Evolutionary conservation across 2,113 vertebrate species (phyloP).

Genomic region (Pterophyllum scalare): DNA sequence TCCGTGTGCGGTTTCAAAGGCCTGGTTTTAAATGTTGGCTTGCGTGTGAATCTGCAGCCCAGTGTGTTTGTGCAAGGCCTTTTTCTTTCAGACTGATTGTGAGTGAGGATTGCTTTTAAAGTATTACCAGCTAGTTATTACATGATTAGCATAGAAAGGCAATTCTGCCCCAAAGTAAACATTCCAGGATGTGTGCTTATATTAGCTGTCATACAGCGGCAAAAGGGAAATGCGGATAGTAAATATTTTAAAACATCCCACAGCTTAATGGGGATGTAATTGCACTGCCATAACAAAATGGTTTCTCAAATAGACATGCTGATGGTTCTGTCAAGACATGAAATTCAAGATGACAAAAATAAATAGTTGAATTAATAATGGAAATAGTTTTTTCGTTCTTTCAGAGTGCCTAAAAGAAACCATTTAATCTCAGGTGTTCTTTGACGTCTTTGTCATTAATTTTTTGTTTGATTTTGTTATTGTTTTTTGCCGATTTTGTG

Average conservation of each 20-base stretch:
- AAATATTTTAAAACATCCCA: conserved; percentile 48
- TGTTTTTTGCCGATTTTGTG: background rate
- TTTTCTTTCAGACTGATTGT: conserved; percentile 28
- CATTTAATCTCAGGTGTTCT: background rate
- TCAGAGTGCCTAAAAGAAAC: background rate
- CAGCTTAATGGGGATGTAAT: conserved; percentile 31
- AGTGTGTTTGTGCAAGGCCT: conserved; percentile 51
- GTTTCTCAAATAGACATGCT: background rate
- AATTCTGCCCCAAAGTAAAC: conserved; percentile 46
- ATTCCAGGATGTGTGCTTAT: conserved; percentile 28
- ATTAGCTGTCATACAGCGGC: conserved; percentile 19
- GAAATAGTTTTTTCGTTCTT: background rate
- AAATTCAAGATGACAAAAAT: background rate
- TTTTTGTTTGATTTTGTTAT: background rate
- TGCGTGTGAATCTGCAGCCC: conserved; percentile 61
- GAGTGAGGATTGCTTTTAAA: conserved; percentile 48
- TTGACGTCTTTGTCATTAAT: background rate
- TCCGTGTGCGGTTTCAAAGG: conserved; percentile 53
- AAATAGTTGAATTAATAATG: background rate
- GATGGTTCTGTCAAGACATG: background rate
- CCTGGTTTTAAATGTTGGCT: conserved; percentile 58
- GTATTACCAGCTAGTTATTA: conserved; percentile 40
- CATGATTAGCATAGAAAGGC: conserved; percentile 50
- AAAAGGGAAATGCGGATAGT: conserved; percentile 22
- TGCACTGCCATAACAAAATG: conserved; percentile 20